phyloP scores from a whole-genome alignment of 2,113 vertebrate genomes.

The cat (Felis catus) region F.catus_Fca126_mat1.0 CM031417.1:37135501-37136000 shows the following conservation, averaged over 20 bases:
- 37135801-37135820: not conserved
- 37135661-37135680: not conserved
- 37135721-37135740: not conserved
- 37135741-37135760: not conserved
- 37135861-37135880: conserved; percentile 18
- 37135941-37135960: too few relatives aligned
- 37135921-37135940: too few relatives aligned
- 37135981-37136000: too few relatives aligned
- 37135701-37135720: not conserved
- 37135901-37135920: not conserved
- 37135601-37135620: not conserved
- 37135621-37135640: not conserved
- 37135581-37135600: not conserved
- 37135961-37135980: too few relatives aligned
- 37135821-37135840: not conserved
- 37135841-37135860: not conserved
- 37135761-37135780: not conserved
- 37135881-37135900: not conserved
- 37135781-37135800: not conserved
- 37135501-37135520: not conserved
- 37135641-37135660: not conserved
- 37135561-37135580: too few relatives aligned
- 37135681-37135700: not conserved
- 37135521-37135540: not conserved
- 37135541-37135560: not conserved